These are phyloP conservation scores for Luperina testacea DNA, from an alignment of 2,888 invertebrate species.

Conservation along the genomic window DNA sequence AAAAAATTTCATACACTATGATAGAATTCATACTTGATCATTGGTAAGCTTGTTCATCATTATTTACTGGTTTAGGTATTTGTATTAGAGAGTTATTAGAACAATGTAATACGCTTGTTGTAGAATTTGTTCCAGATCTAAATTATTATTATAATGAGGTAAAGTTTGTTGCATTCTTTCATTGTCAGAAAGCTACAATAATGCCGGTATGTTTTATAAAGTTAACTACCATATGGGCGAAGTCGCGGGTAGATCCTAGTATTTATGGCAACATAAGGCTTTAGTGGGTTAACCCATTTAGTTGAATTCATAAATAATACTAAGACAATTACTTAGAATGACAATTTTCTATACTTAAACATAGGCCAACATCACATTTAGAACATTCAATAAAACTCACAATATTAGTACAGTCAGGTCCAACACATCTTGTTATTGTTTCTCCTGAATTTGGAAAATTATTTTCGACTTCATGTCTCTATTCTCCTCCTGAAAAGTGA, in stretches of 20 bases:
- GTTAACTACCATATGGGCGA: background rate
- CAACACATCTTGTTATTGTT: too few relatives aligned
- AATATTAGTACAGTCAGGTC: too few relatives aligned
- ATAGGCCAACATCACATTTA: too few relatives aligned
- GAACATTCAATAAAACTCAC: too few relatives aligned
- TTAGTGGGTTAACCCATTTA: background rate
- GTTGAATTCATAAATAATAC: background rate
- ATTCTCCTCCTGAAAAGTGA: too few relatives aligned
- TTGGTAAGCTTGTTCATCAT: slow-evolving; percentile 70
- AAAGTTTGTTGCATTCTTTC: too few relatives aligned
- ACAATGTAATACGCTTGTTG: background rate
- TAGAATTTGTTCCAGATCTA: background rate
- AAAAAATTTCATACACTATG: slow-evolving; percentile 44
- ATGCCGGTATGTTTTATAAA: background rate
- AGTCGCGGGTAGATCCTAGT: background rate
- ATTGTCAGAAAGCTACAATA: background rate
- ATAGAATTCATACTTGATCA: slow-evolving; percentile 80
- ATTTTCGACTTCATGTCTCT: too few relatives aligned
- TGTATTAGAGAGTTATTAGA: too few relatives aligned
- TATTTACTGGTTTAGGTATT: background rate
- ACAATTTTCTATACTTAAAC: too few relatives aligned
- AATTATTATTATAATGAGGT: background rate
- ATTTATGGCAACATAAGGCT: background rate
- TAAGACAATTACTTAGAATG: background rate
- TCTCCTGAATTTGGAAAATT: too few relatives aligned